A percentile compares a stretch with the other conserved stretches of the same genome.
phyloP scores from a whole-genome alignment of 2,888 invertebrate genomes.

The Lycia hirtaria region DNA sequence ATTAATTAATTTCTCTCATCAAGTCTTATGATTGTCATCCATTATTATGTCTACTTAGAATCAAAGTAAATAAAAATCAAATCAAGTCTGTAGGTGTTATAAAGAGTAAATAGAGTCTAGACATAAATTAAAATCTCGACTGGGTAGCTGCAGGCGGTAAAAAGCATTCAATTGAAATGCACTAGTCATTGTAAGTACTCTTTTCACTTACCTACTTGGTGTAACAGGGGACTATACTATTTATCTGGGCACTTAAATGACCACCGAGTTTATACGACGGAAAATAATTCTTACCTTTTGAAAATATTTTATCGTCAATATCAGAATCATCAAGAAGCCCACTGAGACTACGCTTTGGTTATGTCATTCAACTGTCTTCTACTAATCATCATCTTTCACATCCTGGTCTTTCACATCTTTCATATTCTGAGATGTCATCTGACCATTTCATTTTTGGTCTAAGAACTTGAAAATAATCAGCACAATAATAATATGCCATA shows the following conservation, averaged over 20 bases:
- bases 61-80: constrained; percentile 9
- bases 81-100: constrained; percentile 2
- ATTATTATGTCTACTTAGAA: background rate
- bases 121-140: constrained; percentile 22
- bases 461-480: too few species aligned
- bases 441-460: too few species aligned
- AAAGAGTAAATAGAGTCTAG: constrained; percentile 21
- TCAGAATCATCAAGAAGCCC: too few species aligned
- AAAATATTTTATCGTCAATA: too few species aligned
- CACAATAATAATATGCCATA: too few species aligned
- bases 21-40: background rate
- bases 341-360: too few species aligned
- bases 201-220: constrained; percentile 8
- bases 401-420: too few species aligned
- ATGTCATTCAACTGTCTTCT: too few species aligned
- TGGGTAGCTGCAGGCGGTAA: constrained; percentile 11
- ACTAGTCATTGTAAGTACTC: constrained; percentile 6
- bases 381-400: too few species aligned
- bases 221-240: background rate
- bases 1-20: background rate
- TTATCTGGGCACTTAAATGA: background rate
- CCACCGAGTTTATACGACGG: background rate
- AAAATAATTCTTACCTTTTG: too few species aligned
- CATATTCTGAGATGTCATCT: too few species aligned
- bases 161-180: constrained; percentile 19